These are phyloP conservation scores for Zygogramma bicolorata DNA, from an alignment of 2,888 invertebrate genomes.

Conservation along the genomic window DNA sequence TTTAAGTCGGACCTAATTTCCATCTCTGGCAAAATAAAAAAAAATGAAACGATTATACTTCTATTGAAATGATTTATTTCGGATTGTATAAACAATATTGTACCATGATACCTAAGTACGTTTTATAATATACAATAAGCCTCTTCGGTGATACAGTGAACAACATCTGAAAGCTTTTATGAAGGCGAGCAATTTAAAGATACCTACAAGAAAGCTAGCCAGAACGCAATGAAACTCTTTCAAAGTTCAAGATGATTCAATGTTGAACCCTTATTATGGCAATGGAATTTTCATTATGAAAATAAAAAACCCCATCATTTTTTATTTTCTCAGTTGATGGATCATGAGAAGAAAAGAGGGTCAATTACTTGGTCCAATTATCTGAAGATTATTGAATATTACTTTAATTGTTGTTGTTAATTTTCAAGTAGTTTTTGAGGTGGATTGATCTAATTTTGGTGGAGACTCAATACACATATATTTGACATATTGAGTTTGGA, in stretches of 20 bases:
- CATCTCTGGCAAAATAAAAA: background rate
- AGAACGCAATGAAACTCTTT: background rate
- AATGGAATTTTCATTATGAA: background rate
- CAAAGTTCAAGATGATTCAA: background rate
- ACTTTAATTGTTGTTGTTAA: too few species aligned
- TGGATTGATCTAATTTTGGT: too few species aligned
- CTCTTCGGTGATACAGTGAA: slow-evolving; percentile 60
- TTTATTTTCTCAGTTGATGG: too few species aligned
- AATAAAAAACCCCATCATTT: background rate
- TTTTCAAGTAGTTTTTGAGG: too few species aligned
- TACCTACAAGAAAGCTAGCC: background rate
- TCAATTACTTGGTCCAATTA: too few species aligned
- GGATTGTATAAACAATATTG: slow-evolving; percentile 64
- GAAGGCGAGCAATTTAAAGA: slow-evolving; percentile 49
- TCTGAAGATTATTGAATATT: too few species aligned
- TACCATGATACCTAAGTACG: slow-evolving; percentile 58
- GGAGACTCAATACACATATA: too few species aligned
- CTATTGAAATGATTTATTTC: slow-evolving; percentile 47
- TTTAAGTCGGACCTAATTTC: too few species aligned
- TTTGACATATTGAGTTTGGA: too few species aligned
- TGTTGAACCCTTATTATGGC: too few species aligned
- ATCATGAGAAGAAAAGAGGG: too few species aligned
- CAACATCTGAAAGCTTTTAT: slow-evolving; percentile 55
- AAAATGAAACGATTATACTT: slow-evolving; percentile 3
- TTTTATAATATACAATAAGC: slow-evolving; percentile 57